Base-by-base conservation (phyloP, 2,113 vertebrate genomes). In the Silurus meridionalis region DNA sequence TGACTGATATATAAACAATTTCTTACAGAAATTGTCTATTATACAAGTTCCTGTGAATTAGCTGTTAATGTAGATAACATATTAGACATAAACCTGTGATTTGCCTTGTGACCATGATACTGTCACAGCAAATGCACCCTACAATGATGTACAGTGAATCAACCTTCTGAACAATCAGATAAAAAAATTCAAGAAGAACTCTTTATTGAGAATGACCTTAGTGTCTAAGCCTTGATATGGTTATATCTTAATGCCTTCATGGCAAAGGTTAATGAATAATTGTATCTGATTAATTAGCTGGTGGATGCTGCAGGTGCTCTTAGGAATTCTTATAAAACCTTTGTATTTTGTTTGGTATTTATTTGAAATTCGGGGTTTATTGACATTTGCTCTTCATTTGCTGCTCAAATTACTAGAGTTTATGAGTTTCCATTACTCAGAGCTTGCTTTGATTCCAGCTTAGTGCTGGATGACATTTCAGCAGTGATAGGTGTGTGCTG, bases 221-320 rank as follows among this genome's bases (percentile, higher is more conserved):
- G 19, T 82, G 52, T 66, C 61, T 52, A 63, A 50, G 48, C 78
- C 46, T 80, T 37, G 28, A 21, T 60, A 19, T 81, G 15, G 10
- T 61, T 57, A 80, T 80, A 57, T 15, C 11, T 52, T 21, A 50
- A 25, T 17, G 13, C 17, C 15, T 81, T 64, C 9, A 64, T 63
- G 58, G 46, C 37, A 61, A 48, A 11, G 7, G n/a, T 46, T 60
- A n/a, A 23, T 81, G 37, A 63, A 63, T 81, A 48, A 48, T 48
- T 11, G 9, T 8, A 48, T 48, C 4, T 13, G 7, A 8, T 48
- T 9, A 48, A 21, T 60, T 63, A 48, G 17, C 13, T 53, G 50
- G 53, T 28, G 25, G 55, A 83, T 83, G 25, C 66, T 72, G 53
- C 25, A 83, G 52, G 66, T 83, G 82, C 21, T 72, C 58, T 8